Evolutionary conservation across 2,797 vertebrate species (phyloP), one percentile per base, ranked within the genome.

Genomic region (Sebastes iracundus): DNA sequence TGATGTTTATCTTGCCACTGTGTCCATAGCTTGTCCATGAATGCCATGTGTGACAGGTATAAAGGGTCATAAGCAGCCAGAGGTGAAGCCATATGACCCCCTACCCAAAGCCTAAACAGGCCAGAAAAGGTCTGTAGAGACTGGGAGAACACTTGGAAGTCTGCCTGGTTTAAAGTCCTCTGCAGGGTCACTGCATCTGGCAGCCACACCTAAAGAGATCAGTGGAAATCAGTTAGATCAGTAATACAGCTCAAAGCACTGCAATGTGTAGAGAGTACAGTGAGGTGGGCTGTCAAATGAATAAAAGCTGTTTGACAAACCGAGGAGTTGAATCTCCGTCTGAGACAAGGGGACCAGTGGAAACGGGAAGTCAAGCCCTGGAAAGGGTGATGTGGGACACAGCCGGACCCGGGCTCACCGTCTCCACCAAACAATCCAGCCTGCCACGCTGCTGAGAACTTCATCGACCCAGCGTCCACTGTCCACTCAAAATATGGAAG

Each of bases 401-500:
- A 93, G 56, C 69, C 78, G 0, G 77, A 88, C 3, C 46, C 20
- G 0, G 49, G 70, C 12, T 89, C 85, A n/a, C 91, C 88, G 1
- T 91, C 80, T 7, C 85, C 87, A 23, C 93, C 92, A 30, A 93
- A 91, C 28, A 92, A 49, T 62, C 86, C 87, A 27, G 89, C 87
- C 83, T 93, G 90, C 93, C 92, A 93, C 1, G 68, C 84, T 53
- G 80, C 82, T 1, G 92, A 93, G 14, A 81, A 77, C 14, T 59
- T 78, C 75, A 90, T 80, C 4, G 86, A 79, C 1, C 92, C 92
- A 4, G 85, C 80, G 14, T 94, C 93, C 52, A 90, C 86, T 8
- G 92, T 86, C 92, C 90, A 93, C 62, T 93, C 91, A 27, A 92
- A 89, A 71, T 93, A 93, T 11, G 90, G 92, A 64, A 93, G 76